A percentile compares a stretch with the other conserved stretches of the same genome.
phyloP scores from a whole-genome alignment of 2,113 vertebrate genomes.

The Stigmatopora nigra region DNA sequence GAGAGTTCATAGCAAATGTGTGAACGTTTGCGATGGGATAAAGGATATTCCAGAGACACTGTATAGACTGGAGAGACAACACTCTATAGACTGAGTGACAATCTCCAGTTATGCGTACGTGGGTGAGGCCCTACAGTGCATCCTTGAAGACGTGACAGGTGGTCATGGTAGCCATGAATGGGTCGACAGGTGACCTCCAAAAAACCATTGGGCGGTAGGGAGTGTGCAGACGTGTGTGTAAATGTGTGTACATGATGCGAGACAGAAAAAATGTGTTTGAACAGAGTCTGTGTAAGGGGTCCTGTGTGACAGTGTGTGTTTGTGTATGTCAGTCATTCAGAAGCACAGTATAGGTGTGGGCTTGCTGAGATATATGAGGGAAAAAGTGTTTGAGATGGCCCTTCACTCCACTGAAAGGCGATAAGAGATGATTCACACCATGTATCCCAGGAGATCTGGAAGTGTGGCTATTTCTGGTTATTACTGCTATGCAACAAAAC shows the following conservation, averaged over 20 bases:
- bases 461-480: conserved; percentile 29
- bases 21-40: not conserved
- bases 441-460: conserved; percentile 19
- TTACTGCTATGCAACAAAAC: conserved; percentile 11
- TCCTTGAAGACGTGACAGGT: conserved; percentile 58
- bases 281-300: conserved; percentile 13
- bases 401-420: conserved; percentile 43
- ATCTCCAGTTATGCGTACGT: conserved; percentile 44
- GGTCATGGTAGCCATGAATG: conserved; percentile 22
- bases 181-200: conserved; percentile 64
- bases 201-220: conserved; percentile 29
- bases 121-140: conserved; percentile 43
- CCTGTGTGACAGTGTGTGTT: conserved; percentile 12
- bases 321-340: not conserved
- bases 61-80: conserved; percentile 23
- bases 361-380: conserved; percentile 42
- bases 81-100: conserved; percentile 42
- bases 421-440: conserved; percentile 50
- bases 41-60: conserved; percentile 1
- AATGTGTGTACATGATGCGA: not conserved
- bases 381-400: conserved; percentile 33
- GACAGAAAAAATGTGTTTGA: conserved; percentile 4
- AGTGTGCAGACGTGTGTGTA: conserved; percentile 11
- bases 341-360: conserved; percentile 5
- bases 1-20: conserved; percentile 27